A percentile compares a stretch with the other conserved stretches of the same genome.
These are phyloP conservation scores for Leucoraja erinaceus DNA, from an alignment of 2,113 vertebrate genomes.

Conservation along the genomic window DNA sequence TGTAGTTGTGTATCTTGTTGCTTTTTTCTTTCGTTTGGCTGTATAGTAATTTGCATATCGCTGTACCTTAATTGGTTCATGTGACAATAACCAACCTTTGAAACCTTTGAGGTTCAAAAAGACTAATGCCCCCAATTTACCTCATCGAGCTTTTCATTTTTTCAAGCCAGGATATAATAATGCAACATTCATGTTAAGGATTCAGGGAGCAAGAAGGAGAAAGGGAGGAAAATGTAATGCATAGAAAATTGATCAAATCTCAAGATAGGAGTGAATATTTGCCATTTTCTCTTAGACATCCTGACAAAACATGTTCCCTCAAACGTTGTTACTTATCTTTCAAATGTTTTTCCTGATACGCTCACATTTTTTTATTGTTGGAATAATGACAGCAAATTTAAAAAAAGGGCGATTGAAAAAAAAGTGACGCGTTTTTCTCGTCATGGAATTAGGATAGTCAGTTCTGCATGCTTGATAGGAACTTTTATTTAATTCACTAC, in stretches of 20 bases:
- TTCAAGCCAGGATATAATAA: neutral
- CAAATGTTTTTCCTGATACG: neutral
- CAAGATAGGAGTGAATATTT: too few relatives aligned
- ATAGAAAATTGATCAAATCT: too few relatives aligned
- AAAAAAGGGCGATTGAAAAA: neutral
- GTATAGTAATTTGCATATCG: too few relatives aligned
- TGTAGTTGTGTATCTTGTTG: too few relatives aligned
- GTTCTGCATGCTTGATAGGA: neutral
- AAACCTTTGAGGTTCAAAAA: neutral
- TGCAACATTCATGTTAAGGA: neutral
- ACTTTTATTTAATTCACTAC: too few relatives aligned
- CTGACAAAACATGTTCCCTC: neutral
- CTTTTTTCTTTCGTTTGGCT: too few relatives aligned
- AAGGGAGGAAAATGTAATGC: neutral
- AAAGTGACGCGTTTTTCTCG: neutral
- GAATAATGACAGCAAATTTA: too few relatives aligned
- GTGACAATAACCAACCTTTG: too few relatives aligned
- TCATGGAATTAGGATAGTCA: neutral
- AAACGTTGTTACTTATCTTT: neutral
- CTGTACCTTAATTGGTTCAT: too few relatives aligned
- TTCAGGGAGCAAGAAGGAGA: neutral
- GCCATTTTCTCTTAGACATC: neutral
- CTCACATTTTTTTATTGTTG: neutral
- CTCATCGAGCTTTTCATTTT: neutral
- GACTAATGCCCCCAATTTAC: neutral